phyloP scores from a whole-genome alignment of 2,888 invertebrate species.

The Parascotia fuliginaria region DNA sequence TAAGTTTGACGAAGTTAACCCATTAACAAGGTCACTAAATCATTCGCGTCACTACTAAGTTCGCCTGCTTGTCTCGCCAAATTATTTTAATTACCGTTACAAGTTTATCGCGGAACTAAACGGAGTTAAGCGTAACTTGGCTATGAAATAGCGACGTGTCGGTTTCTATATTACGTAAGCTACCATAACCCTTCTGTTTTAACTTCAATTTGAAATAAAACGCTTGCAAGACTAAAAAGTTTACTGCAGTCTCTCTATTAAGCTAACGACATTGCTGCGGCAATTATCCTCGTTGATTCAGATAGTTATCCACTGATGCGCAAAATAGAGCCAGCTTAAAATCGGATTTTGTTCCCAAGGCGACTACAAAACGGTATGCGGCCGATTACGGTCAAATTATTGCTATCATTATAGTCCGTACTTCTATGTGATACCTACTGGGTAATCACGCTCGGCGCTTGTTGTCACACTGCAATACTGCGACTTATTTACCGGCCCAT shows the following conservation, averaged over 20 bases:
- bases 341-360: slow-evolving; percentile 78
- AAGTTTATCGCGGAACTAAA: slow-evolving; percentile 51
- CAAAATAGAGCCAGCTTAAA: slow-evolving; percentile 79
- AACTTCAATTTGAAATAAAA: slow-evolving; percentile 36
- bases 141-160: slow-evolving; percentile 29
- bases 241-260: slow-evolving; percentile 55
- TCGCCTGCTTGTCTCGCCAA: slow-evolving; percentile 61
- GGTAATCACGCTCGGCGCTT: slow-evolving; percentile 68
- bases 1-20: slow-evolving; percentile 75
- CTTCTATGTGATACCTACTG: slow-evolving; percentile 60
- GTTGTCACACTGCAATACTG: slow-evolving; percentile 62
- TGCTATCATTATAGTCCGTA: slow-evolving; percentile 77
- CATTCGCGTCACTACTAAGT: slow-evolving; percentile 69
- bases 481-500: slow-evolving; percentile 57
- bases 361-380: slow-evolving; percentile 77
- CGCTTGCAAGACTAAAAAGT: slow-evolving; percentile 29
- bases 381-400: slow-evolving; percentile 84
- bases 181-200: slow-evolving; percentile 22
- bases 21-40: slow-evolving; percentile 78
- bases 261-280: slow-evolving; percentile 60
- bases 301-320: slow-evolving; percentile 76
- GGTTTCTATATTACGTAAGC: slow-evolving; percentile 17
- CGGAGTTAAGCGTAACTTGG: slow-evolving; percentile 34
- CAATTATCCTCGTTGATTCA: slow-evolving; percentile 77
- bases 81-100: slow-evolving; percentile 71